Evolutionary conservation across 2,113 vertebrate species (phyloP), one percentile per base, ranked within the genome.

Genomic region (Hymenochirus boettgeri): DNA sequence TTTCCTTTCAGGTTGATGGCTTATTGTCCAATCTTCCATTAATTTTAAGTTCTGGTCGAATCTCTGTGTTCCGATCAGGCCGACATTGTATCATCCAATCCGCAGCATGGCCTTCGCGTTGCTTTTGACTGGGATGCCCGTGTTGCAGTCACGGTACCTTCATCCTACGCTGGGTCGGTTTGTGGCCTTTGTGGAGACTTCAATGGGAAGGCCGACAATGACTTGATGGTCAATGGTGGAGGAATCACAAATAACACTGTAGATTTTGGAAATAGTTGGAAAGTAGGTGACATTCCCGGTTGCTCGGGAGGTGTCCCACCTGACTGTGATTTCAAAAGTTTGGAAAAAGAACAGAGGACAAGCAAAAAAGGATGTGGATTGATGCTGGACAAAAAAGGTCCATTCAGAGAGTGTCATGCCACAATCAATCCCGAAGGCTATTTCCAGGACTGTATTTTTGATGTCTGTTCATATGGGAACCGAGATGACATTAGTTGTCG

Each of bases 141-240:
- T 39, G 71, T 84, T 11, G 73, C 66, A 1, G 64, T 83, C 33
- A 65, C 73, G 5, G 71, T 72, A 1, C 72, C 73, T 15, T 79
- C 64, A 17, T 72, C 56, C 69, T 85, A 76, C 21, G 75, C 62
- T 31, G 72, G 74, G 2, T 51, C 25, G 2, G n/a, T 80, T 7
- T 76, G 78, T 2, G 86, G 85, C 1, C 79, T 86, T 7, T 86
- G 85, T 61, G 83, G 83, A 7, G 83, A 86, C 73, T 85, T 78
- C 61, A 85, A 85, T 1, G 61, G 73, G 11, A 35, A 83, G 58
- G 17, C 50, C 9, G 21, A 45, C 7, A 80, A 86, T 57, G 83
- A 86, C 29, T 10, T 75, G 9, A 65, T 29, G 17, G 48, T 15
- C 11, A 26, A 18, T 1, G 3, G 24, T 4, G 65, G 76, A 0